Conservation (phyloP, 2,797 vertebrate species). For the Neostethus bicornis region DNA sequence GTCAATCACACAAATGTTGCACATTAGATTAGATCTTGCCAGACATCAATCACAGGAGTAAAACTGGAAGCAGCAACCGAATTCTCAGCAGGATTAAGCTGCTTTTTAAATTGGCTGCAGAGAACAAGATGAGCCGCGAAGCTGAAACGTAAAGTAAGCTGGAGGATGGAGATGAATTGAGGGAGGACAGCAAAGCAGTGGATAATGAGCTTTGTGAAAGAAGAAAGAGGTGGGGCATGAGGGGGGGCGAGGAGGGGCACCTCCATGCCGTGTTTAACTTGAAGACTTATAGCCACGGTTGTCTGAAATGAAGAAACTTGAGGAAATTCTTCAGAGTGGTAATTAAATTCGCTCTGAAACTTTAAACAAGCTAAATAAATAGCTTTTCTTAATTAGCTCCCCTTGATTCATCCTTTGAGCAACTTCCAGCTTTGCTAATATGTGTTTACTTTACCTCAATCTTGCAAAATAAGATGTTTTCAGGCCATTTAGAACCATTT, state of each 20-base stretch:
- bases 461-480: constrained; percentile 24
- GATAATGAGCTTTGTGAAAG: constrained; percentile 68
- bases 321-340: constrained; percentile 73
- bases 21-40: constrained; percentile 72
- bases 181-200: constrained; percentile 34
- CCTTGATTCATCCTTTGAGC: constrained; percentile 50
- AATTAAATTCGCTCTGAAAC: constrained; percentile 79
- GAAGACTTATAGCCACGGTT: constrained; percentile 66
- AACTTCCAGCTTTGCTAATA: constrained; percentile 39
- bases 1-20: constrained; percentile 70
- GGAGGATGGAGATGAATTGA: constrained; percentile 39
- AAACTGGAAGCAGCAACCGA: constrained; percentile 54
- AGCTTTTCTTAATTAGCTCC: constrained; percentile 77
- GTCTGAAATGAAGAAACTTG: constrained; percentile 69
- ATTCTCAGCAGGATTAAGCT: constrained; percentile 76
- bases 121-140: constrained; percentile 66
- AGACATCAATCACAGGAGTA: constrained; percentile 70
- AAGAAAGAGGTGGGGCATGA: not conserved
- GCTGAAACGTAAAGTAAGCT: constrained; percentile 64
- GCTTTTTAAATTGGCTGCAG: constrained; percentile 78
- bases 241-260: constrained; percentile 13
- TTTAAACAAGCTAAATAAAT: constrained; percentile 82
- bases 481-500: constrained; percentile 24
- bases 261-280: constrained; percentile 60
- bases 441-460: constrained; percentile 49